Conservation (phyloP, 2,888 invertebrate species). For the Linhomoeus sp. region DNA sequence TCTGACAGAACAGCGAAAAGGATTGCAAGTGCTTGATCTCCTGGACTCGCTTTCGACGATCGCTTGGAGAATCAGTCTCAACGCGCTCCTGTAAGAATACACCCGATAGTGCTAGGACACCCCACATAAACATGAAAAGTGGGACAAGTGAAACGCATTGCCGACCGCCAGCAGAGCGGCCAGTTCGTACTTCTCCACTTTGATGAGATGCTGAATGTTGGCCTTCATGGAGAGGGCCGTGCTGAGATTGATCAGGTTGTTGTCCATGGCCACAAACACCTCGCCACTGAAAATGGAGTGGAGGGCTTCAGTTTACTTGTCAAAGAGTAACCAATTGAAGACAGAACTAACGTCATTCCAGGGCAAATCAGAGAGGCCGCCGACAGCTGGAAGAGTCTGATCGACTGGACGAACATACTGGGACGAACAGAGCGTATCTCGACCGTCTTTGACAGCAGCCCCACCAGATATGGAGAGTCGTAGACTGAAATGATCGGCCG, state of each 20-base stretch:
- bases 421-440: conserved; percentile 70
- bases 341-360: background rate
- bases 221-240: conserved; percentile 51
- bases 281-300: conserved; percentile 14
- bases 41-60: conserved; percentile 12
- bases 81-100: background rate
- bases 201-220: conserved; percentile 61
- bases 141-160: too few species aligned
- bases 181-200: conserved; percentile 76
- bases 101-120: background rate
- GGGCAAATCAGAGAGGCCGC: too few species aligned
- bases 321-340: conserved; percentile 4
- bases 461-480: conserved; percentile 79
- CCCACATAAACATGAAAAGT: background rate
- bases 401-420: conserved; percentile 53
- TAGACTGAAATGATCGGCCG: conserved; percentile 49
- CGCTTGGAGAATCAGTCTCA: conserved; percentile 7
- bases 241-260: conserved; percentile 52
- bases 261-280: conserved; percentile 11
- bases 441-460: conserved; percentile 56
- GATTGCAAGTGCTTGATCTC: conserved; percentile 74
- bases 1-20: conserved; percentile 67
- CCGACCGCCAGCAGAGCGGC: conserved; percentile 38
- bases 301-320: too few species aligned
- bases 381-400: conserved; percentile 45